Percentiles rank a stretch among this genome's conserved stretches.
Evolutionary conservation across 2,113 vertebrate species (phyloP).

Genomic region (Lophochroa leadbeateri): DNA sequence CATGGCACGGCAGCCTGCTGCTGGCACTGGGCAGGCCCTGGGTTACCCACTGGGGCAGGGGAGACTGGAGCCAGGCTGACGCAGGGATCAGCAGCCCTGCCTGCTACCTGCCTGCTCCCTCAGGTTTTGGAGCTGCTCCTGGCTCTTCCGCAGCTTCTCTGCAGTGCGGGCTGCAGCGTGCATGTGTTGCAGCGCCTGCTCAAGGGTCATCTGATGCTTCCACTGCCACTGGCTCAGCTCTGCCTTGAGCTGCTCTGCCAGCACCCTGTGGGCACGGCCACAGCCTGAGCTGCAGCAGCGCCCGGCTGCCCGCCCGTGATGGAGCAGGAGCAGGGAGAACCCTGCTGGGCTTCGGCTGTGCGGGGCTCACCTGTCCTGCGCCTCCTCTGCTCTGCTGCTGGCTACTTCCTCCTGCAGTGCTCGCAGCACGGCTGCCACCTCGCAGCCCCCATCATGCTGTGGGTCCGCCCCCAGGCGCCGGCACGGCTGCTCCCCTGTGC

Average conservation of each 20-base stretch:
- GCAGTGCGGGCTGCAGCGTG: slow-evolving; percentile 29
- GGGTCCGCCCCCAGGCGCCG: background rate
- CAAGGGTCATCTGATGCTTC: slow-evolving; percentile 41
- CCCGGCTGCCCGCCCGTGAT: background rate
- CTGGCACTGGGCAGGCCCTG: slow-evolving; percentile 29
- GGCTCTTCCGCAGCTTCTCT: slow-evolving; percentile 39
- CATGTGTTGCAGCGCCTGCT: slow-evolving; percentile 55
- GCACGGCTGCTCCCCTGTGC: slow-evolving; percentile 44
- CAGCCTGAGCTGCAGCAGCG: background rate
- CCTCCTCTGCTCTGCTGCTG: background rate
- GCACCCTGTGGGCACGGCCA: slow-evolving; percentile 38
- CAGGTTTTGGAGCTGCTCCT: slow-evolving; percentile 17
- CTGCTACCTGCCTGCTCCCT: slow-evolving; percentile 65
- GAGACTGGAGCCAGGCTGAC: background rate
- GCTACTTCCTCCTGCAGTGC: background rate
- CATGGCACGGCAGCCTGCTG: background rate
- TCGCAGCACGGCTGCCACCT: slow-evolving; percentile 34
- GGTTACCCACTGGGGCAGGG: too few species aligned
- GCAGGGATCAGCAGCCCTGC: too few species aligned
- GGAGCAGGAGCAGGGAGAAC: too few species aligned
- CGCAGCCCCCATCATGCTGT: background rate
- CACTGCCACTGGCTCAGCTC: slow-evolving; percentile 52
- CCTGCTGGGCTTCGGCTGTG: background rate
- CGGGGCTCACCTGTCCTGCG: slow-evolving; percentile 52
- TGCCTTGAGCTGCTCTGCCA: slow-evolving; percentile 19